phyloP scores from a whole-genome alignment of 92 coral and sea anemone genomes.

The Epizoanthus ramosus region DNA sequence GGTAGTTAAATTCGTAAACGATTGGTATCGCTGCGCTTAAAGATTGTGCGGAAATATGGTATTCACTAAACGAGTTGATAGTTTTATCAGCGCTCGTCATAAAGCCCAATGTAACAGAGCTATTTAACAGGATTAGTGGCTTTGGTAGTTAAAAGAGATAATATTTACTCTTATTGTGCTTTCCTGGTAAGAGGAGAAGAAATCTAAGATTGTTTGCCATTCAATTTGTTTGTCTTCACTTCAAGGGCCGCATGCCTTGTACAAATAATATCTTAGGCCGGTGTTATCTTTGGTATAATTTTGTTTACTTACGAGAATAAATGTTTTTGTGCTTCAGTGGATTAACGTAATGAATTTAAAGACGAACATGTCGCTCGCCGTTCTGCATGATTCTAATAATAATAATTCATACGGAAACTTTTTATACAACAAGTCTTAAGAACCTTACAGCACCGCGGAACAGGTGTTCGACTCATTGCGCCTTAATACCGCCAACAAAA shows the following conservation, averaged over 20 bases:
- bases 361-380: neutral
- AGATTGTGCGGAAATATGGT: neutral
- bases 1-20: neutral
- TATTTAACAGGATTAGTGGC: conserved; percentile 16
- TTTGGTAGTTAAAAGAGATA: conserved; percentile 23
- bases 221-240: conserved; percentile 9
- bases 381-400: conserved; percentile 9
- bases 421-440: neutral
- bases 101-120: conserved; percentile 22
- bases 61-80: neutral
- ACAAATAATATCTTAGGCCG: neutral
- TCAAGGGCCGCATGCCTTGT: conserved; percentile 8
- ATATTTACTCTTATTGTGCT: conserved; percentile 15
- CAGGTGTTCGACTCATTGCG: conserved; percentile 25
- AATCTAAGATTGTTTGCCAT: conserved; percentile 7
- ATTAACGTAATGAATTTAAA: neutral
- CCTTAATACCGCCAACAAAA: neutral
- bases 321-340: neutral
- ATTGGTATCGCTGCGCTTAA: neutral
- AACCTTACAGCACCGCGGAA: neutral
- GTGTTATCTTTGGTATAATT: neutral
- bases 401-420: neutral
- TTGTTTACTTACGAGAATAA: conserved; percentile 9
- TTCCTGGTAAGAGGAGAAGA: conserved; percentile 5
- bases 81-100: neutral